Evolutionary conservation across 2,113 vertebrate genomes (phyloP).

Genomic region (Catharus bicknelli): DNA sequence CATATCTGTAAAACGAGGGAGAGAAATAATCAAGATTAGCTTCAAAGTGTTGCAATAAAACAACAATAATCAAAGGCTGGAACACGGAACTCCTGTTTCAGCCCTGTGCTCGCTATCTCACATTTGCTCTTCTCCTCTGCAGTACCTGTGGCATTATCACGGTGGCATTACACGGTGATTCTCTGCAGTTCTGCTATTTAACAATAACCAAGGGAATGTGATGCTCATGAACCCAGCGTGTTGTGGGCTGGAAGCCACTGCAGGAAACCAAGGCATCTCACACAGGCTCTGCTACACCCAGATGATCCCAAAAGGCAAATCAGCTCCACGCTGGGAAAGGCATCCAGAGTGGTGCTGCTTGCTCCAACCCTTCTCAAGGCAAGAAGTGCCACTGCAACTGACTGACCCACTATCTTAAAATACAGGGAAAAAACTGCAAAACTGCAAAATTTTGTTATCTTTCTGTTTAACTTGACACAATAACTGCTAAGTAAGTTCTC

Average conservation of each 20-base stretch:
- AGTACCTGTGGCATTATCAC: neutral
- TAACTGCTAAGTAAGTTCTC: neutral
- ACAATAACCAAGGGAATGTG: rapidly evolving
- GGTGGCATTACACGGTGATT: rapidly evolving
- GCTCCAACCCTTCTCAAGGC: neutral
- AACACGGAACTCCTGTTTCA: rapidly evolving
- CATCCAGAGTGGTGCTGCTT: rapidly evolving
- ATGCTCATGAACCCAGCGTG: neutral
- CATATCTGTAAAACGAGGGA: slow-evolving; percentile 27
- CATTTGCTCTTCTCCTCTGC: neutral
- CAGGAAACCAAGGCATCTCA: neutral
- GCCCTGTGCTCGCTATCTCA: neutral
- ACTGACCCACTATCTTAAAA: neutral
- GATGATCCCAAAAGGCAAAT: neutral
- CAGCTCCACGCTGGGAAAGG: neutral
- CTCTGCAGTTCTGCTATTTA: neutral
- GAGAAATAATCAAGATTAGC: slow-evolving; percentile 20
- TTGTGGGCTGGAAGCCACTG: neutral
- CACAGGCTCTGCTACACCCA: neutral
- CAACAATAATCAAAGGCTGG: neutral
- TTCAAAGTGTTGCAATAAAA: slow-evolving; percentile 7
- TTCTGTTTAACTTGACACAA: neutral
- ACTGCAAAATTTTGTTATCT: neutral
- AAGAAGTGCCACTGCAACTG: neutral
- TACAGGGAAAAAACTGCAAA: neutral